These are phyloP conservation scores for Clivina fossor DNA, from an alignment of 2,888 invertebrate genomes.

Conservation along the genomic window DNA sequence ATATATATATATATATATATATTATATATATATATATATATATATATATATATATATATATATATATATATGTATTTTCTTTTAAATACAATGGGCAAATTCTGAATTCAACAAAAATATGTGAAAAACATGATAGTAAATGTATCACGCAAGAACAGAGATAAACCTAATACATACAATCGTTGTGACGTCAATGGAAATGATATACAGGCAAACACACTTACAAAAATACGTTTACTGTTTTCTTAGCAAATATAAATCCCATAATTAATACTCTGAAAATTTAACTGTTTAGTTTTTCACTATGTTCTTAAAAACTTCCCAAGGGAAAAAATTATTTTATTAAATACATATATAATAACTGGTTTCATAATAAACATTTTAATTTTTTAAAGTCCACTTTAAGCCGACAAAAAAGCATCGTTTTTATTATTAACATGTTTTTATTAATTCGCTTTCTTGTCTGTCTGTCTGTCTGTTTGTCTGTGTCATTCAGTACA, in stretches of 20 bases:
- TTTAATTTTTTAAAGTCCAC: background rate
- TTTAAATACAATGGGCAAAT: background rate
- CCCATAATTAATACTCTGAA: background rate
- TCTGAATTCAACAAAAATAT: background rate
- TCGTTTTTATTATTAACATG: background rate
- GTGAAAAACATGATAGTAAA: background rate
- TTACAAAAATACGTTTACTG: background rate
- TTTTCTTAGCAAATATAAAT: background rate
- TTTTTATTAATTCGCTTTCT: too few relatives aligned
- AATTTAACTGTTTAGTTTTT: background rate
- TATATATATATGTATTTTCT: too few relatives aligned
- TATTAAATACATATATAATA: background rate
- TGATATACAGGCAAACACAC: background rate
- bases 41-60: background rate
- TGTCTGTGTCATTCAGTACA: too few relatives aligned
- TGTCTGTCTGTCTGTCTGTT: too few relatives aligned
- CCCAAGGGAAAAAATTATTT: background rate
- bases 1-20: background rate
- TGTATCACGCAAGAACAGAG: background rate
- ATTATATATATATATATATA: background rate
- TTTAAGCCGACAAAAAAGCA: background rate
- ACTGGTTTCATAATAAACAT: background rate
- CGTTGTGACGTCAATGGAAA: slow-evolving; percentile 5
- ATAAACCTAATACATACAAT: too few relatives aligned
- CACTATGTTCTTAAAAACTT: background rate